These are phyloP conservation scores for Uropsilus gracilis DNA, from an alignment of 2,113 vertebrate genomes.

Conservation along the genomic window DNA sequence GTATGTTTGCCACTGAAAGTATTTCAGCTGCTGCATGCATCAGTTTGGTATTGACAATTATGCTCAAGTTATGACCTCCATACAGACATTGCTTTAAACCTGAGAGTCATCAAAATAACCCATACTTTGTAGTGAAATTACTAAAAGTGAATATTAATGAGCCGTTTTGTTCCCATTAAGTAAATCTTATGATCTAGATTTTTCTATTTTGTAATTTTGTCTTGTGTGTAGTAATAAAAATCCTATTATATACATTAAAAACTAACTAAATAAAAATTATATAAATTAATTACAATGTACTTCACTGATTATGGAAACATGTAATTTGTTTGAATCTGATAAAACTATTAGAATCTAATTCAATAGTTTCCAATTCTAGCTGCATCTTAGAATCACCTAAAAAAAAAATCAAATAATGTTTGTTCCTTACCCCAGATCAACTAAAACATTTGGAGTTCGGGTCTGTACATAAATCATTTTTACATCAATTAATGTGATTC, in stretches of 20 bases:
- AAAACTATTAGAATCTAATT: neutral
- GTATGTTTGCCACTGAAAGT: neutral
- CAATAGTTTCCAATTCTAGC: neutral
- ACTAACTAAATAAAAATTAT: neutral
- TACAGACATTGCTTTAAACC: neutral
- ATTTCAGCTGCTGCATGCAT: neutral
- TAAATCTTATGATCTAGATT: neutral
- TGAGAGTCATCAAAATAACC: neutral
- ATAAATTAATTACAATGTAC: neutral
- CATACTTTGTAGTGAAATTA: neutral
- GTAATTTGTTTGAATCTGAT: neutral
- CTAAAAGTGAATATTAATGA: neutral
- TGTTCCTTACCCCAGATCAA: neutral
- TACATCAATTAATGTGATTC: neutral
- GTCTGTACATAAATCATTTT: neutral
- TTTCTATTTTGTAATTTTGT: neutral
- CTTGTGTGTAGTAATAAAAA: neutral
- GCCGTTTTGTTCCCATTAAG: neutral
- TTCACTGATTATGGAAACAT: neutral
- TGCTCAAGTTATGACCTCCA: neutral
- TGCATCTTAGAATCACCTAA: neutral
- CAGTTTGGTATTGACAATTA: neutral
- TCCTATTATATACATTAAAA: neutral
- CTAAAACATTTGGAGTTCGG: neutral
- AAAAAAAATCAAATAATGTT: neutral